These are phyloP conservation scores for Origma solitaria DNA, from an alignment of 2,113 vertebrate genomes.

Conservation along the genomic window DNA sequence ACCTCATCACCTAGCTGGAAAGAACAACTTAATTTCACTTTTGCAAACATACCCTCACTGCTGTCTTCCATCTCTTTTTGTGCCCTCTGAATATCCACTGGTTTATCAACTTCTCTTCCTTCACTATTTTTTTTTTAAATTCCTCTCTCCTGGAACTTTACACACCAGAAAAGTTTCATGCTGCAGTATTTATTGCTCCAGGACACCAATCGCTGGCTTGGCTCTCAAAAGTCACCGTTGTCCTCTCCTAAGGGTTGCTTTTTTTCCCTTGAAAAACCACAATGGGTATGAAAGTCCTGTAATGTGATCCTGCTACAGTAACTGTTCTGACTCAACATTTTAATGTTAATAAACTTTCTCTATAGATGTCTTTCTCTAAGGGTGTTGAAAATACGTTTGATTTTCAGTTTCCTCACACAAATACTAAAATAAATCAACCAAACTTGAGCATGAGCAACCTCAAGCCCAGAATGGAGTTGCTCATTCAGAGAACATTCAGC, in stretches of 20 bases:
- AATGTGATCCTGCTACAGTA: neutral
- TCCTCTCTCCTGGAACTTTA: neutral
- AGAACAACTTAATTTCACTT: neutral
- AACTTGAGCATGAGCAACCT: too few relatives aligned
- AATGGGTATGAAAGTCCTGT: neutral
- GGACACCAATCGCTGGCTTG: neutral
- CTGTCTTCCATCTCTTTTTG: neutral
- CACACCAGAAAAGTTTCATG: neutral
- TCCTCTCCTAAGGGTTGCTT: neutral
- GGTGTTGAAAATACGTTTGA: neutral
- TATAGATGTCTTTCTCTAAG: neutral
- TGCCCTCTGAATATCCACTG: neutral
- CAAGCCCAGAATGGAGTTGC: neutral
- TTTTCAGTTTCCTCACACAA: too few relatives aligned
- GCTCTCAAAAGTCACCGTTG: neutral
- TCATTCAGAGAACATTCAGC: neutral
- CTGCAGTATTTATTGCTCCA: neutral
- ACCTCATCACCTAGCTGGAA: neutral
- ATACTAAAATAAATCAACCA: too few relatives aligned
- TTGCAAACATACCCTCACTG: neutral
- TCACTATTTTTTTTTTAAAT: neutral
- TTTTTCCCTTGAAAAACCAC: neutral
- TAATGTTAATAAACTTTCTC: neutral
- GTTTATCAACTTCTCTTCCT: neutral
- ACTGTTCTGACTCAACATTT: neutral